Percentiles rank a stretch among this genome's conserved stretches.
These are phyloP conservation scores for Latrodectus hesperus DNA, from an alignment of 2,888 invertebrate species.

Conservation along the genomic window DNA sequence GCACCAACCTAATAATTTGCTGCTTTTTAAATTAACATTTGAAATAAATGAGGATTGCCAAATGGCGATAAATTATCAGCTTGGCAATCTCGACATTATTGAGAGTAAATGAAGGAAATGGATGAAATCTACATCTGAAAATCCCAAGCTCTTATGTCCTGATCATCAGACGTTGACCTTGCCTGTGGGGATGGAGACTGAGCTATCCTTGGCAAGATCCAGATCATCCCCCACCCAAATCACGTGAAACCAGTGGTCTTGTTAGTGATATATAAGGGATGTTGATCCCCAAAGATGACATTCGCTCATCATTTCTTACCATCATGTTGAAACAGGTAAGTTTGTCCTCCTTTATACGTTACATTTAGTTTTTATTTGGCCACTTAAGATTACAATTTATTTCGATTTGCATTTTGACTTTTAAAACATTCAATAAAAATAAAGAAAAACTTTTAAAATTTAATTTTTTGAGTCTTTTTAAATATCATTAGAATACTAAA, in stretches of 20 bases:
- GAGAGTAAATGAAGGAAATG: neutral
- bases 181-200: conserved; percentile 46
- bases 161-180: conserved; percentile 33
- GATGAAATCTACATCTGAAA: conserved; percentile 4
- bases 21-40: too few species aligned
- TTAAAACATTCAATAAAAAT: too few species aligned
- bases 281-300: conserved; percentile 20
- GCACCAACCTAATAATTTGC: too few species aligned
- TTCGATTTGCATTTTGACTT: neutral
- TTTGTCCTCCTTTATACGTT: neutral
- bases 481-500: too few species aligned
- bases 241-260: conserved; percentile 35
- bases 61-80: too few species aligned
- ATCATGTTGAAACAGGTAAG: conserved; percentile 55
- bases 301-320: conserved; percentile 15
- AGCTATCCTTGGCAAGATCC: conserved; percentile 63
- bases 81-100: too few species aligned
- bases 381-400: neutral
- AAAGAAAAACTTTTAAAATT: too few species aligned
- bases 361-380: neutral
- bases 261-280: conserved; percentile 26
- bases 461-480: too few species aligned
- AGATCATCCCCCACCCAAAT: conserved; percentile 39
- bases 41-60: too few species aligned
- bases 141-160: neutral